Evolutionary conservation across 2,113 vertebrate species (phyloP).

Genomic region (Notothenia rossii): DNA sequence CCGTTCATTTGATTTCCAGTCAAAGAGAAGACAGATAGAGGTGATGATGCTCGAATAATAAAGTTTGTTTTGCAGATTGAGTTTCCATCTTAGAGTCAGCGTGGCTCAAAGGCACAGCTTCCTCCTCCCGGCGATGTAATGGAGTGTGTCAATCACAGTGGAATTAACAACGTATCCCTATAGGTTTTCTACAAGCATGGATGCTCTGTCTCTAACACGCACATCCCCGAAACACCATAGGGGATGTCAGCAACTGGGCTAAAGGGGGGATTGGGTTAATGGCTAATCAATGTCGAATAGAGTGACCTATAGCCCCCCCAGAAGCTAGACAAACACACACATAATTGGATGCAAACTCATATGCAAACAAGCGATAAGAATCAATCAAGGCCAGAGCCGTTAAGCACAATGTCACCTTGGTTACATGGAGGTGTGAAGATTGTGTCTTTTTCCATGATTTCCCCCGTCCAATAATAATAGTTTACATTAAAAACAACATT

Average conservation of each 20-base stretch:
- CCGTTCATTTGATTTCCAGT: slow-evolving; percentile 31
- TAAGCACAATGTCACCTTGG: slow-evolving; percentile 47
- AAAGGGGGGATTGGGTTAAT: slow-evolving; percentile 57
- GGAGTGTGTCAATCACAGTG: slow-evolving; percentile 59
- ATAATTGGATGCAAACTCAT: slow-evolving; percentile 8
- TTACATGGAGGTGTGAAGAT: neutral
- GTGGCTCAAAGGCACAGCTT: slow-evolving; percentile 54
- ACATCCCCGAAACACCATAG: slow-evolving; percentile 31
- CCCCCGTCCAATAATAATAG: too few relatives aligned
- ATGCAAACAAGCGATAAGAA: slow-evolving; percentile 42
- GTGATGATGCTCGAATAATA: slow-evolving; percentile 31
- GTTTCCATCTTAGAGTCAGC: slow-evolving; percentile 48
- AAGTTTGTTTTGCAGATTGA: slow-evolving; percentile 65
- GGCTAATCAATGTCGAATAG: slow-evolving; percentile 60
- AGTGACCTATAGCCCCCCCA: slow-evolving; percentile 4
- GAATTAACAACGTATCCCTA: slow-evolving; percentile 38
- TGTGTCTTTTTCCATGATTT: too few relatives aligned
- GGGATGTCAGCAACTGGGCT: slow-evolving; percentile 27
- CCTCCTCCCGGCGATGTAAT: slow-evolving; percentile 35
- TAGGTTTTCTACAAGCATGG: slow-evolving; percentile 12
- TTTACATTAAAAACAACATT: too few relatives aligned
- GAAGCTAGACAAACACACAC: slow-evolving; percentile 22
- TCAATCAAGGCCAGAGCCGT: slow-evolving; percentile 53
- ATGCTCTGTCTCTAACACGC: slow-evolving; percentile 7
- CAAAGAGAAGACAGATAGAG: slow-evolving; percentile 24